A percentile compares a stretch with the other conserved stretches of the same genome.
Conservation (phyloP, 2,888 invertebrate species). For the Plebejus anna region DNA sequence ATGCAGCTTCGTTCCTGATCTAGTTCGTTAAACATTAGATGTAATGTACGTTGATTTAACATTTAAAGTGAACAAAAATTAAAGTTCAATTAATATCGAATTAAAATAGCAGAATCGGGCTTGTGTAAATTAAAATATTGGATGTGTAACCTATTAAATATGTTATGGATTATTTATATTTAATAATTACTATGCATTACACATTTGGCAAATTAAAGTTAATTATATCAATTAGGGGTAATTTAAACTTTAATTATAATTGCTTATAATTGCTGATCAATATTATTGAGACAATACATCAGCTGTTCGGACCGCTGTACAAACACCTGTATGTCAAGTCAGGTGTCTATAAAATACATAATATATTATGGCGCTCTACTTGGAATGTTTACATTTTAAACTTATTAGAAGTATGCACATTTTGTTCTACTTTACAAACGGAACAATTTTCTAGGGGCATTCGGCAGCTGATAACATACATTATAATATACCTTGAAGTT, state of each 20-base stretch:
- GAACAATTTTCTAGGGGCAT: not conserved
- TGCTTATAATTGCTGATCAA: not conserved
- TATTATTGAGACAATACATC: slow-evolving; percentile 1
- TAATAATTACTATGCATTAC: not conserved
- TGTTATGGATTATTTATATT: no score
- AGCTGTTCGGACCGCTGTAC: not conserved
- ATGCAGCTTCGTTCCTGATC: no score
- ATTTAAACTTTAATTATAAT: not conserved
- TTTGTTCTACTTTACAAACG: not conserved
- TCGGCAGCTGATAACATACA: not conserved
- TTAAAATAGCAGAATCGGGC: no score
- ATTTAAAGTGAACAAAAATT: no score
- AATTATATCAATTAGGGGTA: slow-evolving; percentile 39
- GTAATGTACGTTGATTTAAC: no score
- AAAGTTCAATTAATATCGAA: no score
- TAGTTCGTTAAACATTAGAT: no score
- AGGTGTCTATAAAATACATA: not conserved
- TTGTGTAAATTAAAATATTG: no score
- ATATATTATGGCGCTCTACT: not conserved
- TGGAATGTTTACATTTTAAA: slow-evolving; percentile 3
- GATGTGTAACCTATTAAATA: no score
- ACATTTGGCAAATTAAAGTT: not conserved
- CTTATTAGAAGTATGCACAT: not conserved
- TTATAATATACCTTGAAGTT: not conserved
- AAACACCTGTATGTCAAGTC: not conserved